A percentile compares a stretch with the other conserved stretches of the same genome.
Evolutionary conservation across 2,797 vertebrate species (phyloP).

Genomic region (Trichosurus vulpecula): DNA sequence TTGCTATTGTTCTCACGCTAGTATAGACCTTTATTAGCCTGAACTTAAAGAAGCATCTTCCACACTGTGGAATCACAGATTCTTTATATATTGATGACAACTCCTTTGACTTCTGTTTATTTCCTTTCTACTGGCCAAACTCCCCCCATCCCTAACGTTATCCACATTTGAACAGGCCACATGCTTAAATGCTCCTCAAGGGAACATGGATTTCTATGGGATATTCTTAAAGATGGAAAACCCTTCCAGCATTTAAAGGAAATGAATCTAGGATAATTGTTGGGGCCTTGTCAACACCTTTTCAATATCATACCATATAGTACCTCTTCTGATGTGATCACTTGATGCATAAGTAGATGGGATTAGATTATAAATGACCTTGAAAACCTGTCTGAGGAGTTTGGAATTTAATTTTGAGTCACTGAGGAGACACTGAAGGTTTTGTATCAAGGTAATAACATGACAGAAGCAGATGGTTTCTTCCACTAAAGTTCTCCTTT

Average conservation of each 20-base stretch:
- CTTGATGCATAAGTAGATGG: neutral
- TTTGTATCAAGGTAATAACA: constrained; percentile 22
- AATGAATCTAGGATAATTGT: constrained; percentile 19
- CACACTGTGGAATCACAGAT: no score
- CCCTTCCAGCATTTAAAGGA: constrained; percentile 12
- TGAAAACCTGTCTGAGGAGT: neutral
- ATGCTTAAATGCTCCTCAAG: neutral
- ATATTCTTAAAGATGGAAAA: constrained; percentile 28
- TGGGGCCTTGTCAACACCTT: constrained; percentile 23
- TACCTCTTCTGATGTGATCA: neutral
- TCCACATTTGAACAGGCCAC: no score
- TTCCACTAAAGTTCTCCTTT: neutral
- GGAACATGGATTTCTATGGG: constrained; percentile 28
- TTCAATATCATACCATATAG: neutral
- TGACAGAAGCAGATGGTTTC: neutral
- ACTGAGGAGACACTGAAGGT: neutral
- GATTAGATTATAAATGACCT: constrained; percentile 8
- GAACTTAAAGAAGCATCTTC: no score
- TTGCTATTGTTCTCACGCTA: no score
- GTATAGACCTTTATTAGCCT: no score
- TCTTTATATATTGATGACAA: no score
- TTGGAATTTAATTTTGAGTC: neutral
- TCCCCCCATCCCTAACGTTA: no score
- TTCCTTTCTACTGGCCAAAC: no score
- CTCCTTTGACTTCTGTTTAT: no score